phyloP scores from a whole-genome alignment of 2,113 vertebrate species.

The Lepisosteus osseus region DNA sequence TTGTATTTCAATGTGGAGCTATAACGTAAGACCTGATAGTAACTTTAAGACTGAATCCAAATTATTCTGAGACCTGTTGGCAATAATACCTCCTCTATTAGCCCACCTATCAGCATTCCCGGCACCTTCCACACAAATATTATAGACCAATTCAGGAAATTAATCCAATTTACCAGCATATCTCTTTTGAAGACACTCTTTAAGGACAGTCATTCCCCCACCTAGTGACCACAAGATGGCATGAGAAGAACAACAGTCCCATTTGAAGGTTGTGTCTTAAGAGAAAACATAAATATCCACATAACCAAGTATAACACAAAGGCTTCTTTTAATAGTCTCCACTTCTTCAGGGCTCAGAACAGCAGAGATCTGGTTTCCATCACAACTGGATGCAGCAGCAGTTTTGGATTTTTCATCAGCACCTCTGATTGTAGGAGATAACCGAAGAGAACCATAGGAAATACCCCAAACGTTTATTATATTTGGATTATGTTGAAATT shows the following conservation, averaged over 20 bases:
- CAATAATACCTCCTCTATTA: conserved; percentile 36
- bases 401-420: background rate
- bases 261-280: conserved; percentile 36
- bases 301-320: conserved; percentile 33
- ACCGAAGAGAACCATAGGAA: conserved; percentile 24
- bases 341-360: conserved; percentile 34
- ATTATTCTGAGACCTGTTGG: conserved; percentile 30
- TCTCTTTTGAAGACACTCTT: conserved; percentile 22
- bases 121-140: conserved; percentile 20
- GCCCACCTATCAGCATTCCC: conserved; percentile 33
- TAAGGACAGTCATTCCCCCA: conserved; percentile 33
- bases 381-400: background rate
- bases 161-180: conserved; percentile 17
- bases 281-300: conserved; percentile 37
- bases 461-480: conserved; percentile 26
- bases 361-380: conserved; percentile 19
- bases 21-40: background rate
- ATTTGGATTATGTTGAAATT: background rate
- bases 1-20: background rate
- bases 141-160: conserved; percentile 31
- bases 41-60: conserved; percentile 28
- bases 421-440: background rate
- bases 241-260: conserved; percentile 40
- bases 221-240: conserved; percentile 33
- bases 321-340: conserved; percentile 19